These are phyloP conservation scores for Listronotus bonariensis DNA, from an alignment of 1,140 invertebrate genomes.

Conservation along the genomic window DNA sequence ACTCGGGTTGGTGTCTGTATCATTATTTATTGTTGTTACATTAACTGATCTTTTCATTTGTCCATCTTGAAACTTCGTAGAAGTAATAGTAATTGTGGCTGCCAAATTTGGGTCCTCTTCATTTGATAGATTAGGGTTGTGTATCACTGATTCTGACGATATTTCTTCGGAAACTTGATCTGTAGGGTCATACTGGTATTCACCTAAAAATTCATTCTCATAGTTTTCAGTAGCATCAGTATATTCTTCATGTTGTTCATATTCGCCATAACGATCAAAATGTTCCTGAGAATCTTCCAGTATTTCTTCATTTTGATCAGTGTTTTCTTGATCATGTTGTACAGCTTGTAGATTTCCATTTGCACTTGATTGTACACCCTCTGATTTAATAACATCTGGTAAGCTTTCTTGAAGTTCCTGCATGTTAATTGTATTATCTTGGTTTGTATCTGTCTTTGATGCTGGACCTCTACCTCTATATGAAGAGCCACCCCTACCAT, in stretches of 20 bases:
- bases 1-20: no score
- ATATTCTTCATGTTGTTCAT: constrained; percentile 15
- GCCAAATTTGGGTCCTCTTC: constrained; percentile 10
- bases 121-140: not conserved
- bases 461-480: constrained; percentile 14
- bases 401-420: not conserved
- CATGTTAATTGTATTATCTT: constrained; percentile 1
- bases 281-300: not conserved
- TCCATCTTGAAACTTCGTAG: constrained; percentile 9
- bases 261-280: not conserved
- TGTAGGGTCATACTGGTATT: not conserved
- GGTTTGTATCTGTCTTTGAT: not conserved
- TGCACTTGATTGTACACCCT: no score
- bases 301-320: not conserved
- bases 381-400: not conserved
- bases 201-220: not conserved
- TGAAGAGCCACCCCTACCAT: constrained; percentile 31
- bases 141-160: not conserved
- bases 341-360: not conserved
- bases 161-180: not conserved
- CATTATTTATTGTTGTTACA: no score
- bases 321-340: not conserved
- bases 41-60: not conserved
- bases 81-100: constrained; percentile 10
- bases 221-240: constrained; percentile 10